These are phyloP conservation scores for Leptinotarsa rubiginosa DNA, from an alignment of 2,888 invertebrate species.

Conservation along the genomic window DNA sequence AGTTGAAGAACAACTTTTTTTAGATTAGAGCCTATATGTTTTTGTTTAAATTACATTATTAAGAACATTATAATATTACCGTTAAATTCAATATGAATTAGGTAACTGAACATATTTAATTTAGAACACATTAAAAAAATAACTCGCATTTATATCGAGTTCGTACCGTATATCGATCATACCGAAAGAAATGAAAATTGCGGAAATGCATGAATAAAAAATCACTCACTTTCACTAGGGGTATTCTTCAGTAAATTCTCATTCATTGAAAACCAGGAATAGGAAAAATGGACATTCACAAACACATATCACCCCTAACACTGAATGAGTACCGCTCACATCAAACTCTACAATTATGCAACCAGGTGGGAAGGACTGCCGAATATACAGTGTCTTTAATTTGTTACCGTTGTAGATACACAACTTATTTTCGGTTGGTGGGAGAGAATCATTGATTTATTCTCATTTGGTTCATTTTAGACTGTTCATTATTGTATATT, in stretches of 20 bases:
- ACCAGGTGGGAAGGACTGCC: not conserved
- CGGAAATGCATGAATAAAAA: not conserved
- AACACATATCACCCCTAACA: constrained; percentile 7
- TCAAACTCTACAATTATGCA: not conserved
- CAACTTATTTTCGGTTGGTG: not conserved
- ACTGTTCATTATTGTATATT: not conserved
- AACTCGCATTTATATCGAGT: too few species aligned
- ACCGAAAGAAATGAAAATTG: too few species aligned
- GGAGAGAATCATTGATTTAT: not conserved
- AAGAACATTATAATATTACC: too few species aligned
- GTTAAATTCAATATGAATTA: too few species aligned
- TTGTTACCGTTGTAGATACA: not conserved
- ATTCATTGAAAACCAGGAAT: not conserved
- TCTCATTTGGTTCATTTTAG: not conserved
- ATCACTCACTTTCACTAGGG: not conserved
- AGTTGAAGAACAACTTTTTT: too few species aligned
- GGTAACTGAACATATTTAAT: too few species aligned
- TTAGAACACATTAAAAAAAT: too few species aligned
- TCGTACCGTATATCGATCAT: too few species aligned
- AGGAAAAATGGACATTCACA: not conserved
- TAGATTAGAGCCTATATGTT: too few species aligned
- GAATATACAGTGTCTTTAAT: constrained; percentile 2
- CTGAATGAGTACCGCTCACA: not conserved
- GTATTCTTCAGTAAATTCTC: not conserved
- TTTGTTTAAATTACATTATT: too few species aligned